A percentile compares a stretch with the other conserved stretches of the same genome.
phyloP scores from a whole-genome alignment of 2,113 vertebrate genomes.

The Esox niger region DNA sequence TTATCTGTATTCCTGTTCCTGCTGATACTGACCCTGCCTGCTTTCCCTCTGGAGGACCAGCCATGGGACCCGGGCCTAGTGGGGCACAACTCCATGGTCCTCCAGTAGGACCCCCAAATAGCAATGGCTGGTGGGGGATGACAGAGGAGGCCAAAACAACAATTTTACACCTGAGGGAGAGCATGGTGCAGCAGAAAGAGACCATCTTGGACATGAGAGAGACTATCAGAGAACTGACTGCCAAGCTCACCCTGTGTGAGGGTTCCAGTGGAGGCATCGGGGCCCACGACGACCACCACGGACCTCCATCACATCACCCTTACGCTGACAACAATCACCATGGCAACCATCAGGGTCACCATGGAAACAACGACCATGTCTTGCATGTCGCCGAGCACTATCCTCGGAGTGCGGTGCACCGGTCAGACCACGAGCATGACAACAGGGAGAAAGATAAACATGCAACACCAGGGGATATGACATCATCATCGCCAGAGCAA shows the following conservation, averaged over 20 bases:
- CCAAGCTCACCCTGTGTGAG: constrained; percentile 78
- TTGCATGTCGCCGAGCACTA: constrained; percentile 54
- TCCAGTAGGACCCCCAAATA: constrained; percentile 38
- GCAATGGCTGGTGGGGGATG: constrained; percentile 66
- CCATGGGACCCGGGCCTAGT: constrained; percentile 33
- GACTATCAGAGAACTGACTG: constrained; percentile 77
- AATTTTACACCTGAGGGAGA: constrained; percentile 78
- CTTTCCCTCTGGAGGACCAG: constrained; percentile 52
- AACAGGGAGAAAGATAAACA: constrained; percentile 64
- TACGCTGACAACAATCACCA: constrained; percentile 49
- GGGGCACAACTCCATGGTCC: constrained; percentile 51
- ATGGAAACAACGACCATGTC: constrained; percentile 52
- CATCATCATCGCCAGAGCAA: constrained; percentile 68
- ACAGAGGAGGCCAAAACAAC: constrained; percentile 78
- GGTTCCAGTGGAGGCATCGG: constrained; percentile 54
- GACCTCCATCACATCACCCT: constrained; percentile 27
- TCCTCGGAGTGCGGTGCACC: constrained; percentile 36
- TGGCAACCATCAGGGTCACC: constrained; percentile 54
- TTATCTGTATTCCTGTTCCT: constrained; percentile 77
- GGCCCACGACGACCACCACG: constrained; percentile 44
- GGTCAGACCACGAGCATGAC: constrained; percentile 39
- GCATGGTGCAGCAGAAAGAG: constrained; percentile 79
- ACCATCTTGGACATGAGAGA: constrained; percentile 80
- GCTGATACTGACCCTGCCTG: constrained; percentile 73
- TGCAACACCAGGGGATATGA: constrained; percentile 51